phyloP scores from a whole-genome alignment of 2,888 invertebrate species.

The Caenorhabditis angaria region DNA sequence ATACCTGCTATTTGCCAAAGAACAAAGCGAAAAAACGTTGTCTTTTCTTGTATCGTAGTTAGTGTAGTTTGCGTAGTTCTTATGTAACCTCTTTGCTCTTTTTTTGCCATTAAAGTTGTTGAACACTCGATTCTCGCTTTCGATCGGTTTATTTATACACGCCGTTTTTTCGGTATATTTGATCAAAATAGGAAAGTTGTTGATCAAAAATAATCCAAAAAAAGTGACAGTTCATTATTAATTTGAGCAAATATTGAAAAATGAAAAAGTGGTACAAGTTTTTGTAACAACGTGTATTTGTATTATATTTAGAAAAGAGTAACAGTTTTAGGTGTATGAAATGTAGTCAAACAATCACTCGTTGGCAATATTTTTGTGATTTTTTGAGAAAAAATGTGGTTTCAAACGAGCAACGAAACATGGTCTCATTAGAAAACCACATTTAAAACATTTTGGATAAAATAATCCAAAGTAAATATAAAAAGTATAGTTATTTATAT shows the following conservation, averaged over 20 bases:
- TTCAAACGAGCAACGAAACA: too few relatives aligned
- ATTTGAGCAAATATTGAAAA: neutral
- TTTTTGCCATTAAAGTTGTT: neutral
- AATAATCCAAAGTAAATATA: too few relatives aligned
- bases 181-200: too few relatives aligned
- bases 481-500: too few relatives aligned
- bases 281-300: neutral
- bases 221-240: neutral
- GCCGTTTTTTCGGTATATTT: too few relatives aligned
- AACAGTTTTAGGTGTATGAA: neutral
- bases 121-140: neutral
- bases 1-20: too few relatives aligned
- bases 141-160: too few relatives aligned
- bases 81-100: neutral
- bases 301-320: conserved; percentile 1
- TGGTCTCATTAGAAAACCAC: too few relatives aligned
- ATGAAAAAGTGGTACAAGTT: neutral
- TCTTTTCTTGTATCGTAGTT: conserved; percentile 1
- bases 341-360: neutral
- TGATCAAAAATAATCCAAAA: neutral
- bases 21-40: neutral
- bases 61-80: neutral
- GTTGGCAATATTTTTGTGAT: too few relatives aligned
- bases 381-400: too few relatives aligned
- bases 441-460: too few relatives aligned